Conservation (phyloP, 2,888 invertebrate genomes). For the Prosapia bicincta region DNA sequence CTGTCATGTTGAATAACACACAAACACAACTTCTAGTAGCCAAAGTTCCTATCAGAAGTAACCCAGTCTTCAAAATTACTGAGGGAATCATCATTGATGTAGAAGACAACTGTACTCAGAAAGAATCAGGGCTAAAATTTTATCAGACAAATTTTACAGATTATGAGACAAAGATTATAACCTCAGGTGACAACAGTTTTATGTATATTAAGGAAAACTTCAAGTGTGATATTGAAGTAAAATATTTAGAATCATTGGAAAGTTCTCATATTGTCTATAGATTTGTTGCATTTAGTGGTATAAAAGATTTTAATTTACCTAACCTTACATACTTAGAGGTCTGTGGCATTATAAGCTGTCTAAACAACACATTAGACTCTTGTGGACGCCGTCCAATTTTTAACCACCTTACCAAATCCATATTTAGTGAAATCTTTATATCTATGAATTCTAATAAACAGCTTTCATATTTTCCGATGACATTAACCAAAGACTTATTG, state of each 20-base stretch:
- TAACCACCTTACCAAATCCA: background rate
- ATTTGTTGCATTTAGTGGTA: slow-evolving; percentile 43
- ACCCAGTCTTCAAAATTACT: slow-evolving; percentile 20
- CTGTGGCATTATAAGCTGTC: slow-evolving; percentile 44
- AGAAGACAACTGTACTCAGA: slow-evolving; percentile 3
- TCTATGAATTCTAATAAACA: background rate
- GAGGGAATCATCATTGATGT: background rate
- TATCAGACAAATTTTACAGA: slow-evolving; percentile 5
- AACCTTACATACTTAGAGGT: slow-evolving; percentile 38
- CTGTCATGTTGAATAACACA: slow-evolving; percentile 31
- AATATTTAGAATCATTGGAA: slow-evolving; percentile 23
- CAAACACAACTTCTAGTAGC: slow-evolving; percentile 38
- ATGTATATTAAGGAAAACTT: slow-evolving; percentile 38
- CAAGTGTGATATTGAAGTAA: slow-evolving; percentile 41
- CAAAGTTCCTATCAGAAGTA: slow-evolving; percentile 37
- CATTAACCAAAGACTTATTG: background rate
- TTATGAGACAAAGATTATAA: slow-evolving; percentile 3
- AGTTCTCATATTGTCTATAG: slow-evolving; percentile 41
- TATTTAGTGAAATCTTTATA: background rate
- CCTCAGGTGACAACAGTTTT: slow-evolving; percentile 15
- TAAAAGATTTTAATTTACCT: slow-evolving; percentile 33
- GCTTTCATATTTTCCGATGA: background rate
- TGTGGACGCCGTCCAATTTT: slow-evolving; percentile 35
- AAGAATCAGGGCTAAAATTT: background rate
- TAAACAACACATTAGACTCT: slow-evolving; percentile 40